Evolutionary conservation across 92 coral and sea anemone species (phyloP).

Genomic region (Paramuricea clavata): DNA sequence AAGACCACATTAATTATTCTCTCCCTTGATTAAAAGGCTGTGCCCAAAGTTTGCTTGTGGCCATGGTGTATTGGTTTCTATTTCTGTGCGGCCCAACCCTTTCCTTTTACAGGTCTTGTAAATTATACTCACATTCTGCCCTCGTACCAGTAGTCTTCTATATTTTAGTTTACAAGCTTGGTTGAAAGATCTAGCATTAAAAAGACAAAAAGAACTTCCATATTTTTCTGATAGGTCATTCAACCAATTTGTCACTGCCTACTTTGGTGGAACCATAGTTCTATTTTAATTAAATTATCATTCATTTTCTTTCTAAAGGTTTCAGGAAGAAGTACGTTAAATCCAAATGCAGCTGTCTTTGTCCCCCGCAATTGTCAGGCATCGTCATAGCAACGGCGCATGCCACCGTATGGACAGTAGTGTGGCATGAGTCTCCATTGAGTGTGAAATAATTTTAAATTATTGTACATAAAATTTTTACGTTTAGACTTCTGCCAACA

Average conservation of each 20-base stretch:
- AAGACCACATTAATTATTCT: neutral
- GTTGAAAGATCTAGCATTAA: too few relatives aligned
- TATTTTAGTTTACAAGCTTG: too few relatives aligned
- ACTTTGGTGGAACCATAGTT: too few relatives aligned
- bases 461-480: constrained; percentile 76
- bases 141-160: neutral
- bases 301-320: constrained; percentile 62
- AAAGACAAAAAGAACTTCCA: neutral
- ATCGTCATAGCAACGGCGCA: constrained; percentile 65
- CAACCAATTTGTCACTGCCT: too few relatives aligned
- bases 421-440: constrained; percentile 67
- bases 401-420: constrained; percentile 30
- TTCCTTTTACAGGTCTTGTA: neutral
- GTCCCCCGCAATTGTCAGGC: constrained; percentile 74
- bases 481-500: constrained; percentile 71
- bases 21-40: constrained; percentile 3
- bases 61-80: neutral
- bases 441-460: constrained; percentile 63
- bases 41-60: constrained; percentile 15
- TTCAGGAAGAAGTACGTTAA: constrained; percentile 81
- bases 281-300: neutral
- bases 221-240: neutral
- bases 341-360: constrained; percentile 97
- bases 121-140: neutral
- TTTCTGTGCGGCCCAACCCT: neutral